Base-by-base conservation (phyloP, 2,888 invertebrate genomes). In the Deilephila elpenor region DNA sequence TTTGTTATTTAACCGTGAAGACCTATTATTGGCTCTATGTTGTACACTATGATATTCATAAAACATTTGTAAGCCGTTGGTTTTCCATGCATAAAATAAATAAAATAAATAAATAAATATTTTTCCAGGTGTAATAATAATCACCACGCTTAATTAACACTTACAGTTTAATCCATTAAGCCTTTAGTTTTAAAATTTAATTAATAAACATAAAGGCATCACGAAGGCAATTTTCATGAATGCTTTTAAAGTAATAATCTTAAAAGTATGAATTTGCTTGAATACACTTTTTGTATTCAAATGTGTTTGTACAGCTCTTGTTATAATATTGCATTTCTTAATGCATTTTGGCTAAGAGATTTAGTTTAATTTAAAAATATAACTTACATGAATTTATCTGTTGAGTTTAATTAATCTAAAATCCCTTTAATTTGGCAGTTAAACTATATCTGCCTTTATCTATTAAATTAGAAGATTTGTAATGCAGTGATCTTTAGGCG, bases 141-240 rank as follows among this genome's bases (percentile, higher is more conserved):
- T 25, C 14, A 60, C 29, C 14, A 60, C 14, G 44, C 20, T 60
- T 29, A 14, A 60, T 60, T 60, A 29, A 25, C 29, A 60, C 19
- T 5, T 61, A 17, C 19, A 19, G 17, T 51, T 67, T 51, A 67
- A 51, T 67, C 67, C 25, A 44, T 67, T 51, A 67, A 51, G 20
- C 64, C 37, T 20, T 37, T 20, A 64, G 5, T 20, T 51, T 14
- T 51, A 67, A 67, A 67, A 67, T 51, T 4, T 67, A 67, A 67
- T 67, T 51, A 51, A 44, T 20, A 44, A 67, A 67, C 19, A 64
- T 25, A 51, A 44, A 20, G 3, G 11, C 11, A 14, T 20, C 64
- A 20, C 20, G 25, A 64, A 37, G 62, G 44, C 67, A 67, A 44
- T 67, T 67, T 67, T 67, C 67, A 51, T 37, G 11, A 67, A 67